These are phyloP conservation scores for Thecocarcelia acutangulata DNA, from an alignment of 2,888 invertebrate genomes.

Conservation along the genomic window DNA sequence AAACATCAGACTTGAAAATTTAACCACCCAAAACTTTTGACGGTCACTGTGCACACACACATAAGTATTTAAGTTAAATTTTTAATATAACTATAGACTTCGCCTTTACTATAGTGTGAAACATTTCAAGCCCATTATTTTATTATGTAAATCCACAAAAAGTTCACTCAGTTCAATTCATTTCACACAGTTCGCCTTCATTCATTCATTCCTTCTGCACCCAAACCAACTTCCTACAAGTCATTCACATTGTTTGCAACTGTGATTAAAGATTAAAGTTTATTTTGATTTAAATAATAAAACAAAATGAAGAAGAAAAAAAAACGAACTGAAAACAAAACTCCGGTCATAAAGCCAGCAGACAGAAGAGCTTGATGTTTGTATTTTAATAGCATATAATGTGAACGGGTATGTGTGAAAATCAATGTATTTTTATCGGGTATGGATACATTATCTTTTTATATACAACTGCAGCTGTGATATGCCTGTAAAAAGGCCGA, in stretches of 20 bases:
- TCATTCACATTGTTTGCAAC: conserved; percentile 22
- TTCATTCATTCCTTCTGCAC: conserved; percentile 16
- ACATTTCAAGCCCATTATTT: conserved; percentile 34
- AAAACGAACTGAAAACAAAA: not conserved
- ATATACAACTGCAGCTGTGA: not conserved
- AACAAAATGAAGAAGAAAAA: conserved; percentile 3
- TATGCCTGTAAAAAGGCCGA: conserved; percentile 55
- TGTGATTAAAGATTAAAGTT: conserved; percentile 60
- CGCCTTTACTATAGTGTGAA: conserved; percentile 29
- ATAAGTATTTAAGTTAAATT: not conserved
- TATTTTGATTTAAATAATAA: conserved; percentile 35
- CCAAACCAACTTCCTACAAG: conserved; percentile 2
- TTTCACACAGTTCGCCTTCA: conserved; percentile 28
- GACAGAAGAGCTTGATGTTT: not conserved
- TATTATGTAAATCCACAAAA: conserved; percentile 56
- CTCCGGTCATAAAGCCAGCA: conserved; percentile 25
- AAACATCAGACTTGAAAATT: too few species aligned
- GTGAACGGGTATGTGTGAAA: not conserved
- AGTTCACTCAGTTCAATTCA: conserved; percentile 27
- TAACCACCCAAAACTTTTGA: not conserved
- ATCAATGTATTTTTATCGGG: conserved; percentile 2
- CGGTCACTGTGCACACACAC: not conserved
- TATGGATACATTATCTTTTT: conserved; percentile 3
- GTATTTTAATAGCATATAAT: too few species aligned
- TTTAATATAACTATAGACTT: not conserved